phyloP scores from a whole-genome alignment of 2,888 invertebrate species.

The Troilus luridus region DNA sequence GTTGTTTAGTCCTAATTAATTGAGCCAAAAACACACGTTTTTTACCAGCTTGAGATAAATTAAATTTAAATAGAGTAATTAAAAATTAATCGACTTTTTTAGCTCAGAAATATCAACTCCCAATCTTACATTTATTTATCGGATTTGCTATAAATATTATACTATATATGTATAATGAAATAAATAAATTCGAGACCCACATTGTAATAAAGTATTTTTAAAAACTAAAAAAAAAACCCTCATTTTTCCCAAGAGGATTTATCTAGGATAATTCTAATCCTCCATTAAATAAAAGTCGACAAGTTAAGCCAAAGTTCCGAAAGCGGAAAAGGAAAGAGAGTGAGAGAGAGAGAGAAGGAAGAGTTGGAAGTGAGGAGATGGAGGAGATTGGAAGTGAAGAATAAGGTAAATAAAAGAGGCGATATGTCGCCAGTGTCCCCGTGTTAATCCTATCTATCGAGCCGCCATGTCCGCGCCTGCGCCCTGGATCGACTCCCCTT shows the following conservation, averaged over 20 bases:
- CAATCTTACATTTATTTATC: too few species aligned
- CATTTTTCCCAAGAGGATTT: background rate
- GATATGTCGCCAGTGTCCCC: background rate
- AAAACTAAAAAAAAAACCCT: background rate
- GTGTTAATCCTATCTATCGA: constrained; percentile 42
- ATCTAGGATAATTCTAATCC: background rate
- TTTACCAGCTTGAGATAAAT: too few species aligned
- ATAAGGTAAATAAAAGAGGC: constrained; percentile 46
- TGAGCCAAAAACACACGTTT: too few species aligned
- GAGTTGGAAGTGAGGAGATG: background rate
- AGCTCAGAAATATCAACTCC: too few species aligned
- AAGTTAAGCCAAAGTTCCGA: constrained; percentile 1
- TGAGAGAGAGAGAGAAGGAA: background rate
- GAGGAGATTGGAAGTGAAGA: constrained; percentile 3
- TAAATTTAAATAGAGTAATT: too few species aligned
- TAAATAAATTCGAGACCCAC: background rate
- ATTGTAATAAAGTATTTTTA: background rate
- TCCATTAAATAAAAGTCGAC: background rate
- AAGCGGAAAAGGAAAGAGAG: constrained; percentile 1
- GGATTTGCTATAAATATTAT: too few species aligned
- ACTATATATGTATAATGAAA: too few species aligned
- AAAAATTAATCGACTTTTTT: too few species aligned
- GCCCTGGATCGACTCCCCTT: background rate
- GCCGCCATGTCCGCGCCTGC: constrained; percentile 57
- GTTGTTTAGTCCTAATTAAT: too few species aligned